These are phyloP conservation scores for Chelmon rostratus DNA, from an alignment of 2,797 vertebrate species.

Conservation along the genomic window DNA sequence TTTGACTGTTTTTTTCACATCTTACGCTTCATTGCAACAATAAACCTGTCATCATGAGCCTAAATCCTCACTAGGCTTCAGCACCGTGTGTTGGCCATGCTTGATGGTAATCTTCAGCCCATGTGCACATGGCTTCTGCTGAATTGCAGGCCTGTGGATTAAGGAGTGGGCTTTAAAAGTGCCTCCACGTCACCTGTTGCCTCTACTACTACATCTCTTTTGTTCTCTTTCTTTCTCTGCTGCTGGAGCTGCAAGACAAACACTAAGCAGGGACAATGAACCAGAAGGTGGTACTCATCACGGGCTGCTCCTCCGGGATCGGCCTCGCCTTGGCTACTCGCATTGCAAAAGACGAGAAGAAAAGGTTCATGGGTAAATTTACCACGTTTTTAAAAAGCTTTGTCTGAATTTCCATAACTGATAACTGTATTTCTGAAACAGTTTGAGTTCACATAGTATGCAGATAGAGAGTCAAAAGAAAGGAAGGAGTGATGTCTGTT, in stretches of 20 bases:
- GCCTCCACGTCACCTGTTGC: constrained; percentile 1
- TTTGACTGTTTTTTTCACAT: background rate
- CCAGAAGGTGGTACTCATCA: constrained; percentile 90
- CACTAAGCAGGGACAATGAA: constrained; percentile 77
- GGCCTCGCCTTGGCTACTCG: constrained; percentile 88
- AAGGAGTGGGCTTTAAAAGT: constrained; percentile 61
- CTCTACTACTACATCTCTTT: constrained; percentile 11
- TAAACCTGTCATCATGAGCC: constrained; percentile 35
- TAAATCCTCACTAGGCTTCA: constrained; percentile 49
- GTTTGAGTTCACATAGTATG: background rate
- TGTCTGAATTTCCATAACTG: background rate
- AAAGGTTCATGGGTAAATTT: constrained; percentile 91
- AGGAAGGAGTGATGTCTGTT: background rate
- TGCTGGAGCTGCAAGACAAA: constrained; percentile 45
- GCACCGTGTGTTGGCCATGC: constrained; percentile 14
- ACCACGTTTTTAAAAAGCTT: background rate
- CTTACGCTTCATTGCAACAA: constrained; percentile 7
- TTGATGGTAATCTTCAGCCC: constrained; percentile 80
- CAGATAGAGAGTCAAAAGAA: background rate
- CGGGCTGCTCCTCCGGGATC: constrained; percentile 92
- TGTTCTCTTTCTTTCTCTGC: constrained; percentile 32
- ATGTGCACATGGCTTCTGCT: constrained; percentile 78
- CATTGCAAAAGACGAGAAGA: constrained; percentile 90
- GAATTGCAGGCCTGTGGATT: constrained; percentile 83
- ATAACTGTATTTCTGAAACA: background rate